Conservation (phyloP, 2,888 invertebrate species). For the Brenthis hecate region DNA sequence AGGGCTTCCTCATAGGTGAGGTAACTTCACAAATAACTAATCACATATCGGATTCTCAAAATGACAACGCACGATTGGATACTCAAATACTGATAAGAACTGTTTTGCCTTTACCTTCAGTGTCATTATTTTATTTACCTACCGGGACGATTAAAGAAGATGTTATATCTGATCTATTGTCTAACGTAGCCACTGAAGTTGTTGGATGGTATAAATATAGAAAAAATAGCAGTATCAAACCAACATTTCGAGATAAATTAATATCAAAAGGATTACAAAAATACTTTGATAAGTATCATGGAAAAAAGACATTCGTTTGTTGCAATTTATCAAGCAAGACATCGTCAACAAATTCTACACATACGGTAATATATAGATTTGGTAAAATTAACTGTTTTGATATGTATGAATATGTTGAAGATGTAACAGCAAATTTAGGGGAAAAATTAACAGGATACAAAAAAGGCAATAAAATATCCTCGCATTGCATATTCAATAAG, state of each 20-base stretch:
- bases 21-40: conserved; percentile 84
- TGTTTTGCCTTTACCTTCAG: conserved; percentile 82
- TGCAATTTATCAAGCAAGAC: conserved; percentile 82
- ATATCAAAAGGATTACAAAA: conserved; percentile 84
- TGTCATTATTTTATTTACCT: conserved; percentile 81
- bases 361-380: conserved; percentile 84
- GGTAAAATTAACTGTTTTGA: conserved; percentile 81
- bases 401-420: conserved; percentile 78
- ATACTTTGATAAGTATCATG: conserved; percentile 77
- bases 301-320: conserved; percentile 83
- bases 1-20: conserved; percentile 86
- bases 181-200: conserved; percentile 78
- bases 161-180: conserved; percentile 77
- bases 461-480: conserved; percentile 59
- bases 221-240: conserved; percentile 75
- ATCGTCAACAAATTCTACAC: conserved; percentile 80
- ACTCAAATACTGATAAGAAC: conserved; percentile 84
- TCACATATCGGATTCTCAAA: conserved; percentile 86
- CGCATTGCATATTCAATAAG: conserved; percentile 69
- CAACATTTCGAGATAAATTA: conserved; percentile 84
- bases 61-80: conserved; percentile 83
- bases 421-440: conserved; percentile 79
- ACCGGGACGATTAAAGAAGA: conserved; percentile 82
- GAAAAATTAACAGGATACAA: conserved; percentile 77
- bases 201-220: conserved; percentile 87